A percentile compares a stretch with the other conserved stretches of the same genome.
Evolutionary conservation across 1,140 invertebrate species (phyloP).

Genomic region (Hylyphantes graminicola): DNA sequence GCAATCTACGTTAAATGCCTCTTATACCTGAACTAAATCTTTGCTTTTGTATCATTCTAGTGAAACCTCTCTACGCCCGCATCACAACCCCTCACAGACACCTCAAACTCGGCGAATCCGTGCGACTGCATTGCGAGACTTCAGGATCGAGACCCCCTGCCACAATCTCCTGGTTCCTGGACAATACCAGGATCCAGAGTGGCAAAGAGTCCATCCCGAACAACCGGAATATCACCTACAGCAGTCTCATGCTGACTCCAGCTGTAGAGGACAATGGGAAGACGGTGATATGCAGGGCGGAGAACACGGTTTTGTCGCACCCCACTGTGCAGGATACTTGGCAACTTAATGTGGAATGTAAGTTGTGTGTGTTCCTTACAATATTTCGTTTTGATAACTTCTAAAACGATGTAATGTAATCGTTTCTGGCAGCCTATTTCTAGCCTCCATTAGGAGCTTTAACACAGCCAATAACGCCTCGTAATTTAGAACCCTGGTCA

Average conservation of each 20-base stretch:
- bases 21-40: no score
- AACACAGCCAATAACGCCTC: no score
- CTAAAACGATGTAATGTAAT: no score
- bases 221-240: constrained; percentile 76
- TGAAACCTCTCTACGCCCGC: constrained; percentile 83
- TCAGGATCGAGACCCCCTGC: constrained; percentile 62
- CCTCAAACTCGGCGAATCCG: constrained; percentile 58
- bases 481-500: no score
- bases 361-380: constrained; percentile 64
- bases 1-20: no score
- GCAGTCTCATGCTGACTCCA: constrained; percentile 59
- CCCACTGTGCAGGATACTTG: constrained; percentile 80
- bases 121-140: constrained; percentile 58
- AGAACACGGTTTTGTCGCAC: constrained; percentile 65
- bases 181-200: constrained; percentile 40
- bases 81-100: constrained; percentile 77
- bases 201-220: constrained; percentile 72
- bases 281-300: constrained; percentile 61
- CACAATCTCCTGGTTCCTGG: constrained; percentile 63
- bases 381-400: no score
- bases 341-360: constrained; percentile 74
- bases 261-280: constrained; percentile 61
- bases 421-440: no score
- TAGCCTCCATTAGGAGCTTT: no score
- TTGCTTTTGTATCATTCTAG: constrained; percentile 71